Base-by-base conservation (phyloP, 2,888 invertebrate species). In the Drepanosiphum platanoidis region DNA sequence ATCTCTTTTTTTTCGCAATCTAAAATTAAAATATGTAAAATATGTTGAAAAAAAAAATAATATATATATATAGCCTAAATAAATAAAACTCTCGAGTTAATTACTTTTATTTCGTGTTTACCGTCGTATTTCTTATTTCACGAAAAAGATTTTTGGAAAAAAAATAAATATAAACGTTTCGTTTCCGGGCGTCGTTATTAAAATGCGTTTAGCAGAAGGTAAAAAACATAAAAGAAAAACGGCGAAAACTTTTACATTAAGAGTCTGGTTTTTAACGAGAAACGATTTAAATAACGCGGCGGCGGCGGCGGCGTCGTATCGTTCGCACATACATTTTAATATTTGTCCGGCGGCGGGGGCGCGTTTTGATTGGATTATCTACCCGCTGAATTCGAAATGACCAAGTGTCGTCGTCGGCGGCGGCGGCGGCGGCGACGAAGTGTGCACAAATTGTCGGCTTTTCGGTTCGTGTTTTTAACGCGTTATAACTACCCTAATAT, bases 401-500 rank as follows among this genome's bases (percentile, higher is more conserved):
- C 71, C 71, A 39, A 71, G n/a, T 39, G 61, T 61, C 61, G 15
- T 46, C 11, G 52, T 52, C 61, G 61, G 9, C 27, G n/a, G n/a
- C n/a, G 61, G 27, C 0, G 27, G 61, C 9, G 18, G 61, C 22
- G 9, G 30, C 46, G 39, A 52, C 22, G 42, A 42, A 36, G 42
- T 18, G 8, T 61, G 78, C 64, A 30, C 79, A 46, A 68, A 68
- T 30, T 68, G 68, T 79, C 79, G 68, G 79, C 79, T 80, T 80
- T 80, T 80, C 80, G 70, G 68, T 46, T 27, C 42, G 34, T 64
- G 74, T 83, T 83, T 83, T 83, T 83, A 74, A 74, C 42, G 74
- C 30, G 64, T 32, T 72, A 66, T n/a, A 71, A 71, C 71, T 71
- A 46, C 30, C 52, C 22, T 18, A 52, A 46, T 13, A 42, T 18